Evolutionary conservation across 2,888 invertebrate genomes (phyloP), one percentile per base, ranked within the genome.

Genomic region (Agrotis clavis): DNA sequence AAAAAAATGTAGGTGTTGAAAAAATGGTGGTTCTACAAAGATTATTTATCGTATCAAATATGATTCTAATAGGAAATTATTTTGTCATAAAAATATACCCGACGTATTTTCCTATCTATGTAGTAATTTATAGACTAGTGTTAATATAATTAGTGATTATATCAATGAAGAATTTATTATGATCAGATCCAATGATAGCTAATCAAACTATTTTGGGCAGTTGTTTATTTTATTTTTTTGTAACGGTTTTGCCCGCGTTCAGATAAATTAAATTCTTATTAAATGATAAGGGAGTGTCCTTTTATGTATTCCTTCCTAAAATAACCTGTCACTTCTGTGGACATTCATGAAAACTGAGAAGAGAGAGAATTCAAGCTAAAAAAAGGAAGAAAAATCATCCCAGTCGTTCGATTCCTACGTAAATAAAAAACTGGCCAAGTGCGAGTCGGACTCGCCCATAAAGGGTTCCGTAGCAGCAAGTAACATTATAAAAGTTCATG

Each of bases 181-280:
- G 59, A 72, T 60, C 57, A 35, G 14, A 51, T 50, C n/a, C 5
- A 51, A 13, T 25, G 77, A 76, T 69, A 77, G 35, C 35, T 51
- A 18, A 69, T 77, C 35, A 25, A 73, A 51, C 35, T 69, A 68
- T 35, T 47, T 45, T 25, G 11, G 16, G 7, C 3, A 13, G 18
- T n/a, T 65, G 21, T 51, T 77, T 35, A 18, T 57, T 50, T 68
- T 45, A 18, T 25, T 67, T 45, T 14, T n/a, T 11, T n/a, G 21
- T 25, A 48, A 13, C n/a, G 54, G n/a, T 9, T 18, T 18, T n/a
- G 19, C 19, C 2, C 13, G 1, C 13, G 1, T 18, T 4, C 2
- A 19, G 2, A 19, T 6, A 18, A 19, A 30, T 19, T 7, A 41
- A 19, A 30, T 19, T 53, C 30, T 5, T 53, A 21, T n/a, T 0